phyloP scores from a whole-genome alignment of 2,888 invertebrate species.

The Synanthedon vespiformis region DNA sequence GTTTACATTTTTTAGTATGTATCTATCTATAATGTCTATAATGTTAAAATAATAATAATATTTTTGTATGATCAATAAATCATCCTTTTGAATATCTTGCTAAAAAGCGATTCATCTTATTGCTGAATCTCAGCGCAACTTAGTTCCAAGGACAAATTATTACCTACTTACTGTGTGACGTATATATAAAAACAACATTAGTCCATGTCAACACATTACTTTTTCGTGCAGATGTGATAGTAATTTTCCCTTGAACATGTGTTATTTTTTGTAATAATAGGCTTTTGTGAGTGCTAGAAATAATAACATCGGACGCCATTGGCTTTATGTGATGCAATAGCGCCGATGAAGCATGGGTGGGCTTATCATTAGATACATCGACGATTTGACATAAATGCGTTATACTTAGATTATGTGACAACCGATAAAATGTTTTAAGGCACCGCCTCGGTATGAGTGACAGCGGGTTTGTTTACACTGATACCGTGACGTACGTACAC shows the following conservation, averaged over 20 bases:
- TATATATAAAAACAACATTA: too few species aligned
- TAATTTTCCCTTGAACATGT: slow-evolving; percentile 15
- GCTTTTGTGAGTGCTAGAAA: slow-evolving; percentile 18
- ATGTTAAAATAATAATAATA: too few species aligned
- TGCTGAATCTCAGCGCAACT: too few species aligned
- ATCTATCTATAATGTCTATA: too few species aligned
- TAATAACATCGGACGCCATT: slow-evolving; percentile 39
- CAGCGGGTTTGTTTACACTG: slow-evolving; percentile 53
- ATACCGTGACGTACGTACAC: slow-evolving; percentile 51
- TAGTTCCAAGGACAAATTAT: too few species aligned
- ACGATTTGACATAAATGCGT: slow-evolving; percentile 67
- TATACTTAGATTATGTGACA: slow-evolving; percentile 66
- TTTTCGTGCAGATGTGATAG: not conserved
- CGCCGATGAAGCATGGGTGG: slow-evolving; percentile 54
- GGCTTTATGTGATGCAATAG: slow-evolving; percentile 37
- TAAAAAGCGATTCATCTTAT: too few species aligned
- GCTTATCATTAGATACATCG: slow-evolving; percentile 61
- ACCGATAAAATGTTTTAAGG: slow-evolving; percentile 65
- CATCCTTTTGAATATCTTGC: too few species aligned
- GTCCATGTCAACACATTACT: too few species aligned
- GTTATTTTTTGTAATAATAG: slow-evolving; percentile 30
- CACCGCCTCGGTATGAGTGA: slow-evolving; percentile 64
- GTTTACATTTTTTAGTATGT: too few species aligned
- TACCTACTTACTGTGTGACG: too few species aligned
- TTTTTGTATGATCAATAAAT: too few species aligned